Evolutionary conservation across 2,113 vertebrate species (phyloP).

Genomic region (Ammodytes marinus): DNA sequence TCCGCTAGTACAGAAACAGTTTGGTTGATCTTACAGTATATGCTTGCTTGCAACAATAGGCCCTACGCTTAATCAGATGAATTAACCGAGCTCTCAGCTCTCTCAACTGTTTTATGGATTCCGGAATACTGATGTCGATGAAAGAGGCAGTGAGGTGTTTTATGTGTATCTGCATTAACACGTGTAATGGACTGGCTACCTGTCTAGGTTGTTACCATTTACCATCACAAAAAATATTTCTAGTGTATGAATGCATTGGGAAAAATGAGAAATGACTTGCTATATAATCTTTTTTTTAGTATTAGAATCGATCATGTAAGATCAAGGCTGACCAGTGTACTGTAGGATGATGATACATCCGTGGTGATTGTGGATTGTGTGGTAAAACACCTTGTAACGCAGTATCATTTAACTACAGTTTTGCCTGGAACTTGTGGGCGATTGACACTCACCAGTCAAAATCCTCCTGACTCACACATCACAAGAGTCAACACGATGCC

Average conservation of each 20-base stretch:
- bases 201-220: background rate
- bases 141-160: background rate
- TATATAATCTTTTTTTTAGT: background rate
- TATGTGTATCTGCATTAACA: background rate
- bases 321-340: background rate
- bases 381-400: conserved; percentile 20
- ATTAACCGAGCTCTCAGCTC: conserved; percentile 41
- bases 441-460: conserved; percentile 63
- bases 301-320: background rate
- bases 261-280: background rate
- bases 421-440: conserved; percentile 58
- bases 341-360: background rate
- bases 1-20: conserved; percentile 18
- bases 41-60: conserved; percentile 18
- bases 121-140: background rate
- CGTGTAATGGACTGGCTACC: background rate
- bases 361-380: background rate
- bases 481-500: conserved; percentile 52
- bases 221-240: too few relatives aligned
- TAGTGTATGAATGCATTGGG: too few relatives aligned
- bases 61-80: conserved; percentile 48
- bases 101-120: background rate
- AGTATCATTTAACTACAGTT: conserved; percentile 48
- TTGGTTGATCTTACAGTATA: background rate
- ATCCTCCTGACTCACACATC: conserved; percentile 67